Base-by-base conservation (phyloP, 2,113 vertebrate genomes). In the Tangachromis dhanisi region DNA sequence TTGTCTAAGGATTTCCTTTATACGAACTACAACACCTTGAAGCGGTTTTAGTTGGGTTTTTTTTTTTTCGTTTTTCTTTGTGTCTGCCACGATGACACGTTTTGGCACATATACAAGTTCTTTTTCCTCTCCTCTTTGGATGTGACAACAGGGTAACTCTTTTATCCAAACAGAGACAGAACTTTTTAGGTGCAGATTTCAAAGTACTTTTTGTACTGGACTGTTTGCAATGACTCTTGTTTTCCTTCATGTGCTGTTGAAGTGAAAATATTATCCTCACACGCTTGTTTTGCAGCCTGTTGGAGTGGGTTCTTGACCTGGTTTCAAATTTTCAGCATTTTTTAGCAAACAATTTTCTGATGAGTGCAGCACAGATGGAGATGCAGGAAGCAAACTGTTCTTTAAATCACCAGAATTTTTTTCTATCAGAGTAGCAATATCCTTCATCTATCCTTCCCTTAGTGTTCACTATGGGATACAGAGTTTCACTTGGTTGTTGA, bases 121-220 rank as follows among this genome's bases (percentile, higher is more conserved):
- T 85, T 76, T 90, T 76, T 71, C 73, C 87, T 89, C 88, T 93
- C 88, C 80, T 91, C 84, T 87, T 91, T 94, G 90, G 92, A 95
- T 81, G 93, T 93, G 93, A 95, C 93, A 94, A 97, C 96, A 97
- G 96, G 96, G 97, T 97, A 96, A 96, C 86, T 91, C 68, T 90
- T 78, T 78, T 89, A 88, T 94, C 91, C 89, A 73, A 83, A 88
- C 40, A 13, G 73, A 33, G 87, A 84, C 81, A 73, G 81, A 90
- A 81, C 84, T 80, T 86, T 87, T 82, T 87, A 71, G 73, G 59
- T 53, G 80, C 81, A 86, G 90, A 85, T 81, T 89, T 83, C 68
- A 61, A 83, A 81, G 81, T 91, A 87, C 90, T 81, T 78, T 40
- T 79, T 54, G 86, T 90, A 85, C 73, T 79, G 85, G 78, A 89